phyloP scores from a whole-genome alignment of 2,888 invertebrate species.

The Catotricha subobsoleta region DNA sequence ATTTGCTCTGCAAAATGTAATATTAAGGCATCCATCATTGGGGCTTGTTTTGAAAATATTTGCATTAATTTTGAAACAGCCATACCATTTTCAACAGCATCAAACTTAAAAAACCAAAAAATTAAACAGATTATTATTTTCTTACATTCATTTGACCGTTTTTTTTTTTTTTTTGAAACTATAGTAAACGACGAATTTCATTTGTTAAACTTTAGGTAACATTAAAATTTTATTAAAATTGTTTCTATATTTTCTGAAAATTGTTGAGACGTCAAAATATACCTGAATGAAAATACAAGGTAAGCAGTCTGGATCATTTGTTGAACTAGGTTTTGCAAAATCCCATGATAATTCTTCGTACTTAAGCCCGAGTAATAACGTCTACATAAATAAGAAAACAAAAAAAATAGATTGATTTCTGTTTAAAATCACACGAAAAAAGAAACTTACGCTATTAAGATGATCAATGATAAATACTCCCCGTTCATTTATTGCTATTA shows the following conservation, averaged over 20 bases:
- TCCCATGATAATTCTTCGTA: constrained; percentile 90
- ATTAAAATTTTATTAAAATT: no score
- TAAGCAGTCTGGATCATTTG: constrained; percentile 63
- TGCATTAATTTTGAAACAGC: constrained; percentile 29
- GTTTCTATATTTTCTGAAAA: no score
- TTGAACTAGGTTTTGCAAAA: constrained; percentile 67
- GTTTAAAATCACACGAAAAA: not conserved
- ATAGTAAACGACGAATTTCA: no score
- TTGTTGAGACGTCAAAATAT: no score
- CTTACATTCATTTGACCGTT: no score
- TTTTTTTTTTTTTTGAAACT: no score
- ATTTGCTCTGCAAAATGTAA: constrained; percentile 65
- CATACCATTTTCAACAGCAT: constrained; percentile 29
- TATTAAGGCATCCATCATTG: constrained; percentile 75
- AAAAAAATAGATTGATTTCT: not conserved
- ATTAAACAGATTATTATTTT: not conserved
- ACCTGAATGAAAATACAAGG: constrained; percentile 81
- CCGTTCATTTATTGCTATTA: constrained; percentile 71
- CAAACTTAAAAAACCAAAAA: constrained; percentile 17
- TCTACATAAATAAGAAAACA: constrained; percentile 33
- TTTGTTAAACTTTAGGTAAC: no score
- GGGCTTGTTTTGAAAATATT: constrained; percentile 48
- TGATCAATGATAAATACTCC: constrained; percentile 77
- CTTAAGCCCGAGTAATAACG: constrained; percentile 61
- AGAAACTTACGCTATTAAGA: constrained; percentile 51